Evolutionary conservation across 2,113 vertebrate species (phyloP).

Genomic region (Datnioides undecimradiatus): DNA sequence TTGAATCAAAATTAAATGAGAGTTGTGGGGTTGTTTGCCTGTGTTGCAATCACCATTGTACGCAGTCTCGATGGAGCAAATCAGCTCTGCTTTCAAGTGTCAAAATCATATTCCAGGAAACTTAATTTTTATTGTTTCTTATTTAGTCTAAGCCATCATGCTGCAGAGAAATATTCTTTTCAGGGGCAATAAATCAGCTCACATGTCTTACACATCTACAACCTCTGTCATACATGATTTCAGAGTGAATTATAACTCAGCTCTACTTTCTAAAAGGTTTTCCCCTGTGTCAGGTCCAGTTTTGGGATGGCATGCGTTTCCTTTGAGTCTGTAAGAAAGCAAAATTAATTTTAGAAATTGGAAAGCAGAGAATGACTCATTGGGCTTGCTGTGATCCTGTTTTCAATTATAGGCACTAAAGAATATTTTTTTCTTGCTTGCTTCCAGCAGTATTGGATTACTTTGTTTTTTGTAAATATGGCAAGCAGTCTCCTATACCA

Average conservation of each 20-base stretch:
- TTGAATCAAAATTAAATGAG: not conserved
- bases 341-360: conserved; percentile 50
- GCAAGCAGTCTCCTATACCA: conserved; percentile 42
- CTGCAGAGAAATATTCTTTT: not conserved
- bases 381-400: conserved; percentile 64
- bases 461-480: conserved; percentile 63
- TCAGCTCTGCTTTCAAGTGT: not conserved
- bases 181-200: not conserved
- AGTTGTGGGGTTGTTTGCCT: not conserved
- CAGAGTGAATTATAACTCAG: not conserved
- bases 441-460: conserved; percentile 51
- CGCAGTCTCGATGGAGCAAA: not conserved
- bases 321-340: conserved; percentile 25
- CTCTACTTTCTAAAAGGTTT: conserved; percentile 18
- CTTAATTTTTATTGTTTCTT: not conserved
- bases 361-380: conserved; percentile 59
- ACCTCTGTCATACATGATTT: not conserved
- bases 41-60: not conserved
- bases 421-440: conserved; percentile 38
- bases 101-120: not conserved
- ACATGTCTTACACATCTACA: not conserved
- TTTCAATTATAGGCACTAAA: conserved; percentile 79
- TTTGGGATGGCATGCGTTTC: conserved; percentile 28
- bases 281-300: conserved; percentile 4
- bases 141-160: no score